Base-by-base conservation (phyloP, 2,797 vertebrate species). In the Manis pentadactyla region DNA sequence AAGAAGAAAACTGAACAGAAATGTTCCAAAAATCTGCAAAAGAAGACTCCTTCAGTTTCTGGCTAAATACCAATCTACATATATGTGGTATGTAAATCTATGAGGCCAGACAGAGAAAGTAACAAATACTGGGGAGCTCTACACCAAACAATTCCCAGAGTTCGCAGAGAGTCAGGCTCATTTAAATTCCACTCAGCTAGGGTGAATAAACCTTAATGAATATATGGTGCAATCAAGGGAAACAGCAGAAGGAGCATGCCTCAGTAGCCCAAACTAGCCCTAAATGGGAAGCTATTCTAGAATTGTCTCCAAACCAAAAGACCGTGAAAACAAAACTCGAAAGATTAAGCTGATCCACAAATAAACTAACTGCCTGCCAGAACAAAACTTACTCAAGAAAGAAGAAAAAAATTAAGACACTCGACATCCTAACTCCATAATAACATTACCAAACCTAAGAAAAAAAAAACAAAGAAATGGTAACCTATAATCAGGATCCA, bases 341-440 rank as follows among this genome's bases (percentile, higher is more conserved):
- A 93, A 68, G 59, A 92, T 94, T 31, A 95, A 86, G n/a, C 51
- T 94, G 53, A 94, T 64, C n/a, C 27, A 92, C 66, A 93, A 85
- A 51, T 57, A 84, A 93, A 63, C 61, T 87, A 86, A 66, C 53
- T 82, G 42, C 18, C 46, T 66, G 15, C 29, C 37, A 90, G n/a
- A 79, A 89, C 31, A 73, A 90, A 86, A 94, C 25, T 75, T 39
- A 82, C 11, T 87, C 42, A 83, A 69, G 66, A 68, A 66, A 68
- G 51, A 21, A 29, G 61, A 23, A 17, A 61, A 61, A 75, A 39
- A 39, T 31, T 31, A 89, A 64, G 57, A 66, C 10, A 53, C 3
- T 75, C 23, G 49, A 90, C 27, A 84, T 46, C 25, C 31, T 69
- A 94, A 53, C 79, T 63, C 19, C 29, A 87, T 59, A 23, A 92